Conservation (phyloP, 2,888 invertebrate genomes). For the Mythimna pallens region DNA sequence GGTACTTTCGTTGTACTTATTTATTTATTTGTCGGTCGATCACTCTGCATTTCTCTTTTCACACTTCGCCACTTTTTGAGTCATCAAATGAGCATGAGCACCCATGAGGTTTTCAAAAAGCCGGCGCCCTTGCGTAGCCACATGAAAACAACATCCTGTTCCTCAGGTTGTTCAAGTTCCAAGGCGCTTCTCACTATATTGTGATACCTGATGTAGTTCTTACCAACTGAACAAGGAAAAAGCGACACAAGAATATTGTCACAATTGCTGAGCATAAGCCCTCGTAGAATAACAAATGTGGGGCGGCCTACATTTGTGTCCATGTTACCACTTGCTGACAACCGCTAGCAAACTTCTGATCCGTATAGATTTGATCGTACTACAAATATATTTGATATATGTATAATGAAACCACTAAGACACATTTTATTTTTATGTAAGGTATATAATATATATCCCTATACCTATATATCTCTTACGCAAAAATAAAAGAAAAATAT, state of each 20-base stretch:
- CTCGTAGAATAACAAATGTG: conserved; percentile 11
- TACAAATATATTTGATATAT: neutral
- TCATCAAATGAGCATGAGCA: no score
- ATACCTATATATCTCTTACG: neutral
- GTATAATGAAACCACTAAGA: neutral
- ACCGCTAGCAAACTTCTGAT: conserved; percentile 37
- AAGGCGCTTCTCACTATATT: neutral
- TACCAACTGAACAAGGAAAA: neutral
- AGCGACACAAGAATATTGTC: neutral
- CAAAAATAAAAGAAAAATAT: neutral
- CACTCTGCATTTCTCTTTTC: no score
- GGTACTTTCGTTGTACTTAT: no score
- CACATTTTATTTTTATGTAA: neutral
- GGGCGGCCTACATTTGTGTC: conserved; percentile 22
- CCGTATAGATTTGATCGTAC: conserved; percentile 26
- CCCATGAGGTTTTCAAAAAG: no score
- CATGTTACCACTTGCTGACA: conserved; percentile 34
- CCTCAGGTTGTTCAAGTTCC: neutral
- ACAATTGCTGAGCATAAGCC: conserved; percentile 18
- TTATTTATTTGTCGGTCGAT: no score
- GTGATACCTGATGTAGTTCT: neutral
- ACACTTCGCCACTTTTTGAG: no score
- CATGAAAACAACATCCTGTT: no score
- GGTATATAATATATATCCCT: no score
- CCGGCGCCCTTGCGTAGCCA: no score